A percentile compares a stretch with the other conserved stretches of the same genome.
phyloP scores from a whole-genome alignment of 2,888 invertebrate species.

The Philhelius pedissequus region DNA sequence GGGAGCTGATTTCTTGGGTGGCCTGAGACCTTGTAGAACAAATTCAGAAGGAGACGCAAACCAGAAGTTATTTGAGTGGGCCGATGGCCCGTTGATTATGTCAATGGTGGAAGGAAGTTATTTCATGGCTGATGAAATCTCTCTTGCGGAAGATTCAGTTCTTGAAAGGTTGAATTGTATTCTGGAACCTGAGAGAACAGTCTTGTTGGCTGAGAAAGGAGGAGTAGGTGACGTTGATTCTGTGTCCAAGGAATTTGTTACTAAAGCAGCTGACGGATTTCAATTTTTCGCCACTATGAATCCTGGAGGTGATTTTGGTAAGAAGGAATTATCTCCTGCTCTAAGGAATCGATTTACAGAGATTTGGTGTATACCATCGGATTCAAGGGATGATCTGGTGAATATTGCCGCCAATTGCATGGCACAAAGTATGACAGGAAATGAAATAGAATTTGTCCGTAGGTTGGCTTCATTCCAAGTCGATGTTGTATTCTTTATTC shows the following conservation, averaged over 20 bases:
- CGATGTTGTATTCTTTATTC: conserved; percentile 90
- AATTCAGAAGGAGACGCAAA: conserved; percentile 50
- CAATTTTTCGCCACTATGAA: conserved; percentile 99
- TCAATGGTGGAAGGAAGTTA: conserved; percentile 93
- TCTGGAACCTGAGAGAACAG: conserved; percentile 93
- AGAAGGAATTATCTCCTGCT: conserved; percentile 99
- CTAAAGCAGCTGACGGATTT: conserved; percentile 87
- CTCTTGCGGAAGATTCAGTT: conserved; percentile 98
- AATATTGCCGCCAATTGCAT: conserved; percentile 91
- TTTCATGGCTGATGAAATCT: conserved; percentile 99
- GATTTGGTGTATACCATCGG: conserved; percentile 95
- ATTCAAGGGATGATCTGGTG: conserved; percentile 86
- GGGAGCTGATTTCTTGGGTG: conserved; percentile 98
- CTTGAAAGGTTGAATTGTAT: conserved; percentile 98
- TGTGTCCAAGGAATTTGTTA: conserved; percentile 80
- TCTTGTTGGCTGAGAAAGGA: conserved; percentile 95
- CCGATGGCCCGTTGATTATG: conserved; percentile 95
- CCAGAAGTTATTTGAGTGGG: conserved; percentile 94
- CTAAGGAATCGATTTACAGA: conserved; percentile 98
- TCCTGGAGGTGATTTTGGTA: conserved; percentile 99
- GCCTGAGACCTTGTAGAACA: conserved; percentile 88
- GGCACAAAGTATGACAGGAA: conserved; percentile 80
- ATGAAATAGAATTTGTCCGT: conserved; percentile 72
- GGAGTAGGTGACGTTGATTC: conserved; percentile 80
- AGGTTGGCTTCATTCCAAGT: conserved; percentile 86